These are phyloP conservation scores for Potorous gilbertii DNA, from an alignment of 2,797 vertebrate genomes.

Conservation along the genomic window DNA sequence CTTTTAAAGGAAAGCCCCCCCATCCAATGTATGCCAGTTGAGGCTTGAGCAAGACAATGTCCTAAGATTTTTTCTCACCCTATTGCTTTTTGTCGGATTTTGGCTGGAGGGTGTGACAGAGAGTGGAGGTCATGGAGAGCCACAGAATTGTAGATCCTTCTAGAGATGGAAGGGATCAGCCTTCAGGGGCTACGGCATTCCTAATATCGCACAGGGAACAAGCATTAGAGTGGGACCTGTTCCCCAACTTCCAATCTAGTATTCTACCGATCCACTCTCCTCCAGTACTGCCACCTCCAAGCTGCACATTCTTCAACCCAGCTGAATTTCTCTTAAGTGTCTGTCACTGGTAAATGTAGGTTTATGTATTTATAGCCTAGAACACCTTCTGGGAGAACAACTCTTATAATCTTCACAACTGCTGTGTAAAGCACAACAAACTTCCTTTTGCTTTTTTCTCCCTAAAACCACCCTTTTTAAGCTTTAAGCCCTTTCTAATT, in stretches of 20 bases:
- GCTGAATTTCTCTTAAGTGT: neutral
- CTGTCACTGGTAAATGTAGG: neutral
- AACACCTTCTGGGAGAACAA: neutral
- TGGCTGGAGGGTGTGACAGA: too few species aligned
- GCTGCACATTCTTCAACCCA: neutral
- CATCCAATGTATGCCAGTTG: neutral
- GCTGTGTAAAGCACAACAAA: neutral
- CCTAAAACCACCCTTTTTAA: neutral
- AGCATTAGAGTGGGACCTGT: accelerated
- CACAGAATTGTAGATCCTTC: neutral
- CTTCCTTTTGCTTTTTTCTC: neutral
- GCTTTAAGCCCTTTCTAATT: neutral
- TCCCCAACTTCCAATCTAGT: neutral
- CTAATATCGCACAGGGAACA: neutral
- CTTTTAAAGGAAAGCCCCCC: neutral
- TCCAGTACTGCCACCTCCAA: neutral
- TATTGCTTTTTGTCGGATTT: neutral
- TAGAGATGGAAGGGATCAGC: neutral
- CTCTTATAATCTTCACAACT: neutral
- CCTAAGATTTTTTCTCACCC: neutral
- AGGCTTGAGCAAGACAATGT: neutral
- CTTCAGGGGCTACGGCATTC: neutral
- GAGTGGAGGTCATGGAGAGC: neutral
- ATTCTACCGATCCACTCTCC: neutral
- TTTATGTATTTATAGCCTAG: neutral